A percentile compares a stretch with the other conserved stretches of the same genome.
Conservation (phyloP, 2,113 vertebrate genomes). For the Marmota monax region DNA sequence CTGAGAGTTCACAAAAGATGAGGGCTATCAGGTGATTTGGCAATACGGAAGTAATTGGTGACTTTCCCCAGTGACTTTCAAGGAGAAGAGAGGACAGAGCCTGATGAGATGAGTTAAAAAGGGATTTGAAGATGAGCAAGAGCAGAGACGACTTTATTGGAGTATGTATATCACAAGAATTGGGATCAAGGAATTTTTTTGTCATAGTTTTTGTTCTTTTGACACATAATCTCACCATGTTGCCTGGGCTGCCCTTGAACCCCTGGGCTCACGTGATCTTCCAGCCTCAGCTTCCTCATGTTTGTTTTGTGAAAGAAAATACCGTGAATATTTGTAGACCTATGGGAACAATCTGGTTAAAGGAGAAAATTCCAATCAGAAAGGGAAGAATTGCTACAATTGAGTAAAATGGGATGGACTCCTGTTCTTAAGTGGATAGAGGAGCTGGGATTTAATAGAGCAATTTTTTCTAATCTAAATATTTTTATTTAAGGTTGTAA, state of each 20-base stretch:
- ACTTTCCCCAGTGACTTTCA: background rate
- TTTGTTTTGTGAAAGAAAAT: background rate
- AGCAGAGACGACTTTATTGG: background rate
- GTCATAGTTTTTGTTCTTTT: background rate
- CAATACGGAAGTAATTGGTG: background rate
- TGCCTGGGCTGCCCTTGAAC: background rate
- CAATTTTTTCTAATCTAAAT: background rate
- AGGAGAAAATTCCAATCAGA: background rate
- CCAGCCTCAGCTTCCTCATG: background rate
- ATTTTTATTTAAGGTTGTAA: slow-evolving; percentile 25
- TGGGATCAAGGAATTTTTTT: background rate
- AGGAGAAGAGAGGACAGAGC: background rate
- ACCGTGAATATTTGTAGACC: background rate
- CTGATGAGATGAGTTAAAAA: background rate
- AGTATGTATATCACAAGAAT: too few relatives aligned
- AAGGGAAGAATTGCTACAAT: background rate
- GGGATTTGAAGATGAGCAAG: background rate
- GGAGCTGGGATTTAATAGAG: background rate
- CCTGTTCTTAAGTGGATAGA: background rate
- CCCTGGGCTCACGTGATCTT: background rate
- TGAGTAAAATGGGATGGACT: background rate
- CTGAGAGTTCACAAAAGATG: background rate
- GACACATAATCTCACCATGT: background rate
- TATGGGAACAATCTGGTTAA: background rate
- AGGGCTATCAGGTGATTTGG: background rate